phyloP scores from a whole-genome alignment of 2,888 invertebrate genomes.

The Tetragonula carbonaria region DNA sequence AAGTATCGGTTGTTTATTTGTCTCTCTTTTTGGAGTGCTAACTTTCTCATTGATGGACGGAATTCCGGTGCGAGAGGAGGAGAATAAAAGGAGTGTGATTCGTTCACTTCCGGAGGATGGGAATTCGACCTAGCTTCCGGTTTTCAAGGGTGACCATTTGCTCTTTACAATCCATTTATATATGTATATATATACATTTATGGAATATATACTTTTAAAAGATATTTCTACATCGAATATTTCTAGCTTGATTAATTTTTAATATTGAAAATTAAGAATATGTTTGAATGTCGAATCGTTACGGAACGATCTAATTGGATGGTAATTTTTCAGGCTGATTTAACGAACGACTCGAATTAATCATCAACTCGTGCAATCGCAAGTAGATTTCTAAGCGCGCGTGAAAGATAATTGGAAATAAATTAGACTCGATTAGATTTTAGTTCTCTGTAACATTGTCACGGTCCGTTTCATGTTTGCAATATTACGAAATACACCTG shows the following conservation, averaged over 20 bases:
- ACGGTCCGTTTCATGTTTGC: constrained; percentile 57
- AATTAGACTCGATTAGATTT: constrained; percentile 48
- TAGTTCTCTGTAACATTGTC: constrained; percentile 53
- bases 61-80: constrained; percentile 53
- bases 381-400: constrained; percentile 18
- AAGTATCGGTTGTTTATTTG: not conserved
- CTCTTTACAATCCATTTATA: not conserved
- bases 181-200: too few species aligned
- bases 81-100: constrained; percentile 29
- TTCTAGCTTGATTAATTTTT: too few species aligned
- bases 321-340: constrained; percentile 16
- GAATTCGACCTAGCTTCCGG: constrained; percentile 74
- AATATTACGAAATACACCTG: constrained; percentile 66
- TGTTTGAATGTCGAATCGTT: not conserved
- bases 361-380: not conserved
- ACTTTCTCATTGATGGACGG: constrained; percentile 60
- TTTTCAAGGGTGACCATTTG: constrained; percentile 72
- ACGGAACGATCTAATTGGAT: constrained; percentile 5
- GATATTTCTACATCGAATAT: not conserved
- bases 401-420: constrained; percentile 33
- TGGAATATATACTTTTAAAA: not conserved
- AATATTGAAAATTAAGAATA: not conserved
- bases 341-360: constrained; percentile 21
- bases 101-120: constrained; percentile 70
- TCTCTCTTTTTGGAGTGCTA: not conserved